Conservation (phyloP, 2,113 vertebrate species). For the Tetrax tetrax region DNA sequence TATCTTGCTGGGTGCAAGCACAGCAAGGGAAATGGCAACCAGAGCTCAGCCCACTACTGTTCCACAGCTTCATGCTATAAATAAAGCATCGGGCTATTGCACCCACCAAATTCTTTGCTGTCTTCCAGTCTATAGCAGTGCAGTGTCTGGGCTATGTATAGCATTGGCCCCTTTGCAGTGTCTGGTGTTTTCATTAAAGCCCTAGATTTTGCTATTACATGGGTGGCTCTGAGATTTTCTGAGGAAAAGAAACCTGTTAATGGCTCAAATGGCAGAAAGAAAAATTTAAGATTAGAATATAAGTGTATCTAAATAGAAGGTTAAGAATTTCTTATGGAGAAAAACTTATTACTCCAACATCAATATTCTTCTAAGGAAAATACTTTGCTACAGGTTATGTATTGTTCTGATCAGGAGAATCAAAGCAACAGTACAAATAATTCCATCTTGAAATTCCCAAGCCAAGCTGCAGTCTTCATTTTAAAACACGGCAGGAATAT, state of each 20-base stretch:
- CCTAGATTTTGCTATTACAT: neutral
- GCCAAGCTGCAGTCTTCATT: neutral
- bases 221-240: neutral
- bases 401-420: neutral
- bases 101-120: neutral
- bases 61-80: neutral
- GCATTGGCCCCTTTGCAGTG: neutral
- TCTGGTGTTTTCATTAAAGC: neutral
- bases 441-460: neutral
- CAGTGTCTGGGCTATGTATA: neutral
- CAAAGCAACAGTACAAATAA: neutral
- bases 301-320: neutral
- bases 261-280: neutral
- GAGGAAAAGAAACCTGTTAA: neutral
- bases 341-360: neutral
- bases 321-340: neutral
- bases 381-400: neutral
- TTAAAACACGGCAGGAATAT: neutral
- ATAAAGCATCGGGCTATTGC: neutral
- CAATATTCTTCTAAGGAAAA: neutral
- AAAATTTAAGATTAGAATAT: neutral
- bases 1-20: neutral
- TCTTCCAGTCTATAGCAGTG: neutral
- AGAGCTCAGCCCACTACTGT: neutral
- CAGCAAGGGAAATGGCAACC: constrained; percentile 1